Evolutionary conservation across 2,797 vertebrate species (phyloP), one percentile per base, ranked within the genome.

Genomic region (Scolopax rusticola): DNA sequence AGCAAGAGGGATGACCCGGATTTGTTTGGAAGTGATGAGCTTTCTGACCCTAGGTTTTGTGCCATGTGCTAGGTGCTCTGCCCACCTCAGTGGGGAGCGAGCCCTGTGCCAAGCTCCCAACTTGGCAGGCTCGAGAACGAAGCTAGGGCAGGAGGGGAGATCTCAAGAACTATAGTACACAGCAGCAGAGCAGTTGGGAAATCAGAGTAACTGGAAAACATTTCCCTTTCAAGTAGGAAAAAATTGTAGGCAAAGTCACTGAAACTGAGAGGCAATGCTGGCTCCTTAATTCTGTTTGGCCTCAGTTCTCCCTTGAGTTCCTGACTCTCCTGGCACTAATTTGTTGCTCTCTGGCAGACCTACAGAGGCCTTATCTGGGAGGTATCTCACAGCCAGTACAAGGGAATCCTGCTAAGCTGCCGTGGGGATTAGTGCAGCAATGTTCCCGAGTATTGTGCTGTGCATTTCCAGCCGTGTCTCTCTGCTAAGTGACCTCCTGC

Each of bases 301-400:
- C 47, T 78, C 57, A 11, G 36, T 32, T 65, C 36, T 84, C 61
- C 53, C 65, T 54, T 9, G 18, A 74, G 50, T 45, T 19, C 32
- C 67, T 67, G 64, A n/a, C 33, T 48, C 57, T 71, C 43, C 5
- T 25, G 50, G 33, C 41, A 90, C 56, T 63, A 69, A 32, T 33
- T 88, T 64, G 28, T 59, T 61, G 54, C 40, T 85, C 65, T 71
- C 65, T 90, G 74, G 54, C 59, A 92, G 70, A 94, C 57, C 33
- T 90, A 57, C 75, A 32, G 41, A 93, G 43, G 67, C 77, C 94
- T 91, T n/a, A 32, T 61, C 45, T 81, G 71, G 47, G 81, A 43
- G 43, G 60, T 77, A 51, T 89, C n/a, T 87, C 68, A 32, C 41
- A 40, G 71, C 48, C 0, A 0, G 6, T 12, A 30, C 9, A 14